These are phyloP conservation scores for Mechanitis messenoides DNA, from an alignment of 2,888 invertebrate species.

Conservation along the genomic window DNA sequence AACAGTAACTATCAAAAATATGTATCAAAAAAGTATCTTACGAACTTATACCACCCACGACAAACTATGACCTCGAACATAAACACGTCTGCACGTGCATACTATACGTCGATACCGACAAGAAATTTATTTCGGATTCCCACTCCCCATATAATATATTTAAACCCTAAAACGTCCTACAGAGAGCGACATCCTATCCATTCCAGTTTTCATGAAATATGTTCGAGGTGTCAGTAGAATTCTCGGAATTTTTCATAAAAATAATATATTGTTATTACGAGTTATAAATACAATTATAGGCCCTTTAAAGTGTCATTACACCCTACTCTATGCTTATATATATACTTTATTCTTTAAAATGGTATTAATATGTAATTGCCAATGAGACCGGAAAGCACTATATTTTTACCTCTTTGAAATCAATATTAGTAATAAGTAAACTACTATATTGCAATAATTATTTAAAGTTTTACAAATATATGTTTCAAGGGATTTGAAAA, in stretches of 20 bases:
- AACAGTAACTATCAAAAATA: too few relatives aligned
- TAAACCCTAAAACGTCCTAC: conserved; percentile 23
- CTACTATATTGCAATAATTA: too few relatives aligned
- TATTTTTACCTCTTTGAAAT: too few relatives aligned
- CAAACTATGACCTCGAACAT: too few relatives aligned
- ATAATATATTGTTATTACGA: conserved; percentile 43
- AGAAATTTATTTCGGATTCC: conserved; percentile 11
- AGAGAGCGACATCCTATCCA: conserved; percentile 33
- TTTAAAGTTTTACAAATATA: too few relatives aligned
- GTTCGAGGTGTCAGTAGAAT: conserved; percentile 35
- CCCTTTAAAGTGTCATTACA: background rate
- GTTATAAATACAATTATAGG: conserved; percentile 17
- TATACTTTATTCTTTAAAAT: background rate
- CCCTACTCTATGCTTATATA: background rate
- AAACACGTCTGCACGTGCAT: too few relatives aligned
- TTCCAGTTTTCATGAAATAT: conserved; percentile 37
- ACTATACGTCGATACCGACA: background rate
- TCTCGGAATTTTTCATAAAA: conserved; percentile 47
- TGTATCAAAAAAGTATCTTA: too few relatives aligned
- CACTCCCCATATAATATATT: conserved; percentile 18
- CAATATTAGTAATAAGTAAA: too few relatives aligned
- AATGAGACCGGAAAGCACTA: too few relatives aligned
- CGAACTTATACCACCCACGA: too few relatives aligned
- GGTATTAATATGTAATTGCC: too few relatives aligned
- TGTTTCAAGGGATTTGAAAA: too few relatives aligned